These are phyloP conservation scores for rabbit (Oryctolagus cuniculus) DNA, from an alignment of 2,113 vertebrate genomes.

Conservation along the genomic window DNA sequence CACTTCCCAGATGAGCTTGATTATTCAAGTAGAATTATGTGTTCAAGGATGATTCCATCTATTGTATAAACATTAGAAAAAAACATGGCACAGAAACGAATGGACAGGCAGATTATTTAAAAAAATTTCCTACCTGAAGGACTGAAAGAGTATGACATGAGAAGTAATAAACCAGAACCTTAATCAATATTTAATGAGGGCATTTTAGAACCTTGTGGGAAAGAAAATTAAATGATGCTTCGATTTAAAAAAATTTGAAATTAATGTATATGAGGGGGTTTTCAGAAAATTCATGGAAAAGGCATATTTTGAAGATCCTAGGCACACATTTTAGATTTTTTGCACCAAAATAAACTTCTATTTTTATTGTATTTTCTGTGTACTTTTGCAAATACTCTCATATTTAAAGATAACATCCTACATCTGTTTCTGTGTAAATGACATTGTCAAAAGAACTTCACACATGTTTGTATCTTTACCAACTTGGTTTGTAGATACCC, in stretches of 20 bases:
- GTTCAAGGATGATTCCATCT: constrained; percentile 63
- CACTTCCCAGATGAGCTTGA: constrained; percentile 75
- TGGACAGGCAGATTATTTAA: neutral
- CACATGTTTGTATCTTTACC: neutral
- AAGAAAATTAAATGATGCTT: too few relatives aligned
- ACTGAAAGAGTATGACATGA: neutral
- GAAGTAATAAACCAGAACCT: neutral
- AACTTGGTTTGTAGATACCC: neutral
- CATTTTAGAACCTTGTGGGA: too few relatives aligned
- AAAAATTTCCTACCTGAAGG: neutral
- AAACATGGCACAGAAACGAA: constrained; percentile 43
- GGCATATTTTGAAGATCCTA: too few relatives aligned
- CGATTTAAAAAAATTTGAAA: too few relatives aligned
- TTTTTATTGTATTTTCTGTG: too few relatives aligned
- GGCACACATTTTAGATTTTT: too few relatives aligned
- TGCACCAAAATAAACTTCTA: too few relatives aligned
- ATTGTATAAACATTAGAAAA: constrained; percentile 62
- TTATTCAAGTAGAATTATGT: constrained; percentile 79
- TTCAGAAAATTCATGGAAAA: too few relatives aligned
- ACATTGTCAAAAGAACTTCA: neutral
- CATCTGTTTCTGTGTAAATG: neutral
- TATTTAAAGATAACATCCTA: neutral
- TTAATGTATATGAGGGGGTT: too few relatives aligned
- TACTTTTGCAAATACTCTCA: too few relatives aligned
- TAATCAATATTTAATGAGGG: neutral